Conservation (phyloP, 2,797 vertebrate species). For the Babyrousa celebensis region DNA sequence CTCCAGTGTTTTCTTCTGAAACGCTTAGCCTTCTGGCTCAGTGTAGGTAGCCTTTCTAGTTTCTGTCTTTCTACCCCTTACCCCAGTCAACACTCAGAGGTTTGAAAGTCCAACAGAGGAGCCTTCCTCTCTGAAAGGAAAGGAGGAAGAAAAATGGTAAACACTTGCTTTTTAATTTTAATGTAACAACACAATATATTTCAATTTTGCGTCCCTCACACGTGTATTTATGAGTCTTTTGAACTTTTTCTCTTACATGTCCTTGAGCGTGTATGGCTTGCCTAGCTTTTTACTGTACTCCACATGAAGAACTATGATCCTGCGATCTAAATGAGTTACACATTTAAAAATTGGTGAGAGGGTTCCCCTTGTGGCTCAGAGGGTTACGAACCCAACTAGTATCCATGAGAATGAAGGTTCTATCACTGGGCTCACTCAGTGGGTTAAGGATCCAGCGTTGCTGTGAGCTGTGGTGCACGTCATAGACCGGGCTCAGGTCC, state of each 20-base stretch:
- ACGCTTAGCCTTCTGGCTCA: constrained; percentile 44
- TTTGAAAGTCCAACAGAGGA: constrained; percentile 35
- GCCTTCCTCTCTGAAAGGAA: constrained; percentile 46
- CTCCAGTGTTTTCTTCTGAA: constrained; percentile 57
- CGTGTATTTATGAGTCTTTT: constrained; percentile 1
- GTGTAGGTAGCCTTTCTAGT: constrained; percentile 42
- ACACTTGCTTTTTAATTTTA: constrained; percentile 62
- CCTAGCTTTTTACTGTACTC: neutral
- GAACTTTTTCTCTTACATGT: constrained; percentile 25
- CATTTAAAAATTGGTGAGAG: neutral
- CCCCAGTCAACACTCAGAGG: neutral
- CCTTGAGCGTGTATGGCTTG: neutral
- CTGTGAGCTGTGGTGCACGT: too few species aligned
- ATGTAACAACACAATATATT: constrained; percentile 53
- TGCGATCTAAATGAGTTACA: constrained; percentile 57
- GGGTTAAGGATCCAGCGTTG: too few species aligned
- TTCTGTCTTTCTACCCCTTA: constrained; percentile 18
- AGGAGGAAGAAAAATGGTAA: constrained; percentile 32
- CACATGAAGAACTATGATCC: neutral
- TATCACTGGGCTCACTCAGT: too few species aligned
- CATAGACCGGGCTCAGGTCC: too few species aligned
- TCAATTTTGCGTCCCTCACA: neutral
- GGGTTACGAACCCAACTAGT: too few species aligned
- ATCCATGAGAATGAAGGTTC: too few species aligned
- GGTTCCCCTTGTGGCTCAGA: too few species aligned